Base-by-base conservation (phyloP, 2,888 invertebrate genomes). In the Clostera curtula region DNA sequence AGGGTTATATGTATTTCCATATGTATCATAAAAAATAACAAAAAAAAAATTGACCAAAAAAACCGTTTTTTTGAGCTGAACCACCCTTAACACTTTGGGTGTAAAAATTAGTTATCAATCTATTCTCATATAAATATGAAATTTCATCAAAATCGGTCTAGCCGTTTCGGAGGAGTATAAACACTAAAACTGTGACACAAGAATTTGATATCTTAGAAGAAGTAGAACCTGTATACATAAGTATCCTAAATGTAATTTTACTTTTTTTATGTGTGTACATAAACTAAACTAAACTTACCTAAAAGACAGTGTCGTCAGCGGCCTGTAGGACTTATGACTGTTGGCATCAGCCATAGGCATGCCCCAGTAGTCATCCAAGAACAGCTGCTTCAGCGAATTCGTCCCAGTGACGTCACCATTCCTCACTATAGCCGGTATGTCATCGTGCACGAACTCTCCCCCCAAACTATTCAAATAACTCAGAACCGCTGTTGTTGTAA, bases 391-490 rank as follows among this genome's bases (percentile, higher is more conserved):
- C 54, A 92, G 53, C 3, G 89, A 82, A 31, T 87, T 90, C 14
- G 85, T 72, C 0, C 90, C 93, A 5, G 88, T 79, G 35, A 94
- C 95, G 69, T 95, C 95, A 54, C 88, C 89, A 67, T 95, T 95
- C 33, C 89, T 87, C 54, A 90, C 89, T 29, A 95, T 89, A 15
- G 95, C 94, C 31, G 93, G 93, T 41, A 94, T 89, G 64, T 95
- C 95, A 62, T 95, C 95, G 71, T 95, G 95, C 25, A 95, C 93
- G 56, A 95, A 94, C 58, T 94, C 93, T 21, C 93, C 93, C 37
- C 85, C 86, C 41, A 93, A 75, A 25, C 92, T 90, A 74, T 93
- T 93, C 36, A 89, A 68, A 66, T 93, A 93, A 62, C 90, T 90
- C 1, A 88, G 85, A 21, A 90, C 79, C 8, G 91, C 90, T 6